Evolutionary conservation across 2,888 invertebrate genomes (phyloP), one percentile per base, ranked within the genome.

Genomic region (Polydesmus complanatus): DNA sequence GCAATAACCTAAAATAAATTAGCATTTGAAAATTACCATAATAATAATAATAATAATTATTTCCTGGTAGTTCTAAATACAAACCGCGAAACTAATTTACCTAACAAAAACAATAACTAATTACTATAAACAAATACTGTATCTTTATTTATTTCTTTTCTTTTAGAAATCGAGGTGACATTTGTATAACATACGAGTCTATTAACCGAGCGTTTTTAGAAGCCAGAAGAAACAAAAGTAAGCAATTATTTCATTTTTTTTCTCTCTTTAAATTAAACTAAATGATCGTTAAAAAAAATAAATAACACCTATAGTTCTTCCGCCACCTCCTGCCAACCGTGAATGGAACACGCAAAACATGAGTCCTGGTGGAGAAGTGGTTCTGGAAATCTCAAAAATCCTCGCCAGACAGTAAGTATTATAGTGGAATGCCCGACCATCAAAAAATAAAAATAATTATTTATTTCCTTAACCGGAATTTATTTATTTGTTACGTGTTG

Each of bases 171-270:
- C 60, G 60, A 54, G 60, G 60, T 2, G 60, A 54, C 54, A 57
- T 63, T 37, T 91, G 91, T 74, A 89, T 91, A 72, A 90, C 91
- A 3, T 91, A 88, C 73, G 89, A 90, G 69, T 89, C 90, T 58
- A 82, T 91, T 63, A 91, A 91, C 77, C 85, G 86, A 68, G 91
- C 91, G 53, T 91, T 90, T 75, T 75, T 86, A 66, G 88, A 90
- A 72, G 89, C 89, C 57, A 81, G 89, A 69, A 88, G 89, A 74
- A 81, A 90, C 77, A 86, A 90, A 70, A 80, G 91, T 91, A 80
- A 86, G 88, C 85, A 66, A 47, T 49, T 56, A 25, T 11, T 19
- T 27, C 8, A 51, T 52, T 14, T 19, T 18, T 55, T 55, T 52
- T 52, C 53, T 52, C 11, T 52, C 11, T 52, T 23, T 5, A 54